Evolutionary conservation across 1,140 invertebrate species (phyloP).

Genomic region (Psix sp.): DNA sequence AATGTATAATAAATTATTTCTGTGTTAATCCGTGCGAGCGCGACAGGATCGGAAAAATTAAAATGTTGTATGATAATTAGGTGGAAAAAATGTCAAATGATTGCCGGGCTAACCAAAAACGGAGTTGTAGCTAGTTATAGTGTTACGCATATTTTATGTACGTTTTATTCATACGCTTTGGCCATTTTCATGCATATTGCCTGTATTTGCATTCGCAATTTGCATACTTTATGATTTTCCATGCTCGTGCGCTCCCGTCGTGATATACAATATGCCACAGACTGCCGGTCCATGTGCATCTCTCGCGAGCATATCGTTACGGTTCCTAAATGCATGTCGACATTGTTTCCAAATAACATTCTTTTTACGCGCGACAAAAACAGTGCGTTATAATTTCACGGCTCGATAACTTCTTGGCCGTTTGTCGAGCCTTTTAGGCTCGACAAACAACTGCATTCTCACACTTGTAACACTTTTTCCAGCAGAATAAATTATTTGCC

Average conservation of each 20-base stretch:
- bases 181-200: constrained; percentile 65
- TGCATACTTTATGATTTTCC: constrained; percentile 65
- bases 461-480: constrained; percentile 4
- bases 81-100: constrained; percentile 1
- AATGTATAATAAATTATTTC: too few relatives aligned
- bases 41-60: not conserved
- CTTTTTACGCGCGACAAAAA: constrained; percentile 52
- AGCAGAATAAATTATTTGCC: constrained; percentile 13
- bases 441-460: constrained; percentile 13
- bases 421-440: constrained; percentile 33
- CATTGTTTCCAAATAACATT: constrained; percentile 58
- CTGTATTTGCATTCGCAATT: constrained; percentile 64
- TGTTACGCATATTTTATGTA: constrained; percentile 61
- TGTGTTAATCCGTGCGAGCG: not conserved
- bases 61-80: constrained; percentile 1
- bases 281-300: constrained; percentile 39
- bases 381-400: constrained; percentile 52
- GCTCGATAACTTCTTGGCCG: constrained; percentile 48
- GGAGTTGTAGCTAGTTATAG: constrained; percentile 47
- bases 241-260: constrained; percentile 56
- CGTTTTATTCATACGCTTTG: constrained; percentile 63
- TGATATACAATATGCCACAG: constrained; percentile 59
- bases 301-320: constrained; percentile 52
- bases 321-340: constrained; percentile 56
- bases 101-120: constrained; percentile 28